These are phyloP conservation scores for Idaea dimidiata DNA, from an alignment of 2,888 invertebrate species.

Conservation along the genomic window DNA sequence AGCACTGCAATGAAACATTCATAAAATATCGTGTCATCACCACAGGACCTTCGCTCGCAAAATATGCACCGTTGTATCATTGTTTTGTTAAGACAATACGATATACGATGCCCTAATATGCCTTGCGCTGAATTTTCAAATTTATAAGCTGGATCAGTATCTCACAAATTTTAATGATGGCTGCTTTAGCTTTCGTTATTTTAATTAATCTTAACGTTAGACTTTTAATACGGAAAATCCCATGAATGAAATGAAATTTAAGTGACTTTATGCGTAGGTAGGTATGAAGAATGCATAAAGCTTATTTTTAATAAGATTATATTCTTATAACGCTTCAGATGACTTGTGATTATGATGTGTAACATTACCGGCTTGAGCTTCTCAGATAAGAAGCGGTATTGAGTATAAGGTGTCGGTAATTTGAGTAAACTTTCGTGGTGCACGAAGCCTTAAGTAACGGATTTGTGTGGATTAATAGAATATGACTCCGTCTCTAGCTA, in stretches of 20 bases:
- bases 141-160: slow-evolving; percentile 2
- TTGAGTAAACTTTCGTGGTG: slow-evolving; percentile 34
- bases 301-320: slow-evolving; percentile 25
- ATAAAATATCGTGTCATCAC: slow-evolving; percentile 24
- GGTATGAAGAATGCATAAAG: slow-evolving; percentile 34
- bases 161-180: background rate
- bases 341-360: slow-evolving; percentile 38
- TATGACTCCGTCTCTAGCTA: slow-evolving; percentile 16
- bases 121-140: slow-evolving; percentile 7
- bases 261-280: slow-evolving; percentile 12
- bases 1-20: slow-evolving; percentile 28
- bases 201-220: background rate
- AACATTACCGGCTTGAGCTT: slow-evolving; percentile 37
- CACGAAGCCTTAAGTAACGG: slow-evolving; percentile 39
- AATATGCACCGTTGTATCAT: slow-evolving; percentile 21
- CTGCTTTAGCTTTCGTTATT: background rate
- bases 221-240: too few relatives aligned
- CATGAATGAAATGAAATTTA: too few relatives aligned
- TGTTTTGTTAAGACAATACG: slow-evolving; percentile 15
- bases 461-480: slow-evolving; percentile 36
- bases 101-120: slow-evolving; percentile 2
- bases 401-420: slow-evolving; percentile 50
- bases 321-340: slow-evolving; percentile 33
- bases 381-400: slow-evolving; percentile 44
- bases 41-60: slow-evolving; percentile 21